phyloP scores from a whole-genome alignment of 2,888 invertebrate species.

The Drosophila maculinotata region DNA sequence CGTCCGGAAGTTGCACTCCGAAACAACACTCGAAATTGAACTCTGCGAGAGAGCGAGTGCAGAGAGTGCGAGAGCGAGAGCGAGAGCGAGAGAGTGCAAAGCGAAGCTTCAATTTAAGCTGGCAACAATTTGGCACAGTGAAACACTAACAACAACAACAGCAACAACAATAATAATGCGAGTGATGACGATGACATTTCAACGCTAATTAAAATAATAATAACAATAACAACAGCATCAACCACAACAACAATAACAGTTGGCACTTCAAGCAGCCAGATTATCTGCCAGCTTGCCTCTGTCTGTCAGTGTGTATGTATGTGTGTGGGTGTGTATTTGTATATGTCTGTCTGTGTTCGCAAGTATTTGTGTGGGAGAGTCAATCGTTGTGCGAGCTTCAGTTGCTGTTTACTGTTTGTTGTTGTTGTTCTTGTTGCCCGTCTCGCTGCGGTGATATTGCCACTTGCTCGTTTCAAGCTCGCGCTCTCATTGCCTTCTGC shows the following conservation, averaged over 20 bases:
- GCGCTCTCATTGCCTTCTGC: slow-evolving; percentile 19
- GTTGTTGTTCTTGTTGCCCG: slow-evolving; percentile 21
- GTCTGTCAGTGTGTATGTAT: slow-evolving; percentile 15
- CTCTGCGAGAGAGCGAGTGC: slow-evolving; percentile 2
- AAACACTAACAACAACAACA: slow-evolving; percentile 36
- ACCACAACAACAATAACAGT: slow-evolving; percentile 54
- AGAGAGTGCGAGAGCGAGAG: slow-evolving; percentile 3
- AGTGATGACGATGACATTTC: slow-evolving; percentile 73
- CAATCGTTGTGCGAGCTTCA: slow-evolving; percentile 49
- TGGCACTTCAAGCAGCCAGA: slow-evolving; percentile 75
- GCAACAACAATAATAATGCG: slow-evolving; percentile 8
- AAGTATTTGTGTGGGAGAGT: slow-evolving; percentile 49
- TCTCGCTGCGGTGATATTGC: slow-evolving; percentile 67
- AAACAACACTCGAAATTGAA: slow-evolving; percentile 20
- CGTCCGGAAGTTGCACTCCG: slow-evolving; percentile 43
- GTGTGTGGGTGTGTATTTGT: slow-evolving; percentile 39
- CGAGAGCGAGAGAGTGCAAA: not conserved
- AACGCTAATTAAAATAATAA: slow-evolving; percentile 78
- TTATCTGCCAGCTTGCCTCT: slow-evolving; percentile 49
- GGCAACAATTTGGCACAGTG: slow-evolving; percentile 62
- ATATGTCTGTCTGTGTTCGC: slow-evolving; percentile 24
- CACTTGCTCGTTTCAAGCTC: slow-evolving; percentile 65
- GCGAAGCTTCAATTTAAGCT: slow-evolving; percentile 26
- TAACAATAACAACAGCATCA: slow-evolving; percentile 68
- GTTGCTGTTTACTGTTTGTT: slow-evolving; percentile 22